phyloP scores from a whole-genome alignment of 2,888 invertebrate species.

The Flabesymbios commensalis region DNA sequence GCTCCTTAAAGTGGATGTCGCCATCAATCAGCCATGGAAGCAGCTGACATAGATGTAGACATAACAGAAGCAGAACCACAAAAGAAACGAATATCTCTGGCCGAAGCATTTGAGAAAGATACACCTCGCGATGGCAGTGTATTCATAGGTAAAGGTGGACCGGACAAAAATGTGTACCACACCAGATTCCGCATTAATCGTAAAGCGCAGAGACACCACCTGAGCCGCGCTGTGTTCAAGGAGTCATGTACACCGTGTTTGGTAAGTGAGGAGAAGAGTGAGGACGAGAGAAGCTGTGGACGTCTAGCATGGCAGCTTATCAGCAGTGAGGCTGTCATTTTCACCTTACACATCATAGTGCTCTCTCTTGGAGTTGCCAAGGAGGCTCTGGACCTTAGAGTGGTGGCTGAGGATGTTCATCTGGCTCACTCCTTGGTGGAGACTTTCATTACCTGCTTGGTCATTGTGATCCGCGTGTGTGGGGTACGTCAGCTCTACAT shows the following conservation, averaged over 20 bases:
- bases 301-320: slow-evolving; percentile 4
- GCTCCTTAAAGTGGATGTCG: too few relatives aligned
- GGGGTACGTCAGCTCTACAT: neutral
- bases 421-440: slow-evolving; percentile 9
- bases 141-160: slow-evolving; percentile 7
- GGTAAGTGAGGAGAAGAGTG: neutral
- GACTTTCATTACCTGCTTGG: slow-evolving; percentile 4
- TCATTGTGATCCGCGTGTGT: neutral
- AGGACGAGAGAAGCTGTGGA: neutral
- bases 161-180: slow-evolving; percentile 6
- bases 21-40: too few relatives aligned
- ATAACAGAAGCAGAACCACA: too few relatives aligned
- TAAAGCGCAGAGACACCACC: neutral
- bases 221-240: neutral
- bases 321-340: slow-evolving; percentile 13
- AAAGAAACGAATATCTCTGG: too few relatives aligned
- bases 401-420: slow-evolving; percentile 7
- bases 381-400: slow-evolving; percentile 7
- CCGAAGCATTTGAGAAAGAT: too few relatives aligned
- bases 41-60: too few relatives aligned
- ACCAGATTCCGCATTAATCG: slow-evolving; percentile 12
- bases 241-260: slow-evolving; percentile 13
- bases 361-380: slow-evolving; percentile 15
- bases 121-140: slow-evolving; percentile 2
- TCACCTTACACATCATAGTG: slow-evolving; percentile 10